These are phyloP conservation scores for Rotaria macrura DNA, from an alignment of 2,888 invertebrate genomes.

Conservation along the genomic window DNA sequence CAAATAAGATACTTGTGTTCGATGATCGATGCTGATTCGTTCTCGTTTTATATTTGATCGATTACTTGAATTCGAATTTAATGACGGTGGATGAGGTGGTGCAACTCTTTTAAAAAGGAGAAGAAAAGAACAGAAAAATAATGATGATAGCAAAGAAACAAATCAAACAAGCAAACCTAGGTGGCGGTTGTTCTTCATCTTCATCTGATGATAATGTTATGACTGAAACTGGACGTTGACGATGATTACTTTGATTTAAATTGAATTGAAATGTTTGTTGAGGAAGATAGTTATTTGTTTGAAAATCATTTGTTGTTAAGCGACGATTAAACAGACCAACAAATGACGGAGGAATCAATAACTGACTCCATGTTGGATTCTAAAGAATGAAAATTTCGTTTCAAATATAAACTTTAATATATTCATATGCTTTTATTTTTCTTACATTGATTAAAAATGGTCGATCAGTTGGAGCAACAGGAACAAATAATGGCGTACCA, in stretches of 20 bases:
- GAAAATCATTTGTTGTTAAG: background rate
- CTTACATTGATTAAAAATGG: background rate
- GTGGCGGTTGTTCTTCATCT: constrained; percentile 6
- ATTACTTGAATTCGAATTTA: background rate
- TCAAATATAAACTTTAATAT: too few relatives aligned
- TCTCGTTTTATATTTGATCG: background rate
- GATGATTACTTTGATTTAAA: background rate
- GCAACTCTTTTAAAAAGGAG: background rate
- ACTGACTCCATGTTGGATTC: background rate
- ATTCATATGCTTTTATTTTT: too few relatives aligned
- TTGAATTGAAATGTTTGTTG: background rate
- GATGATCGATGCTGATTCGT: background rate
- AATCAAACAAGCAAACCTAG: background rate
- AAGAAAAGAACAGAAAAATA: too few relatives aligned
- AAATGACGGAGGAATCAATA: background rate
- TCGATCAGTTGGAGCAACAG: background rate
- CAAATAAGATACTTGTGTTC: background rate
- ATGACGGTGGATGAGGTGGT: background rate
- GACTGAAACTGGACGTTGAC: background rate
- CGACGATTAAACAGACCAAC: background rate
- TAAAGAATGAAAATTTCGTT: background rate
- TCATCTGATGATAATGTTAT: constrained; percentile 7
- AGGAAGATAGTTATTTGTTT: background rate
- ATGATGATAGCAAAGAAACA: too few relatives aligned
- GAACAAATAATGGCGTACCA: constrained; percentile 6